phyloP scores from a whole-genome alignment of 1,140 invertebrate genomes.

The Trissolcus basalis region DNA sequence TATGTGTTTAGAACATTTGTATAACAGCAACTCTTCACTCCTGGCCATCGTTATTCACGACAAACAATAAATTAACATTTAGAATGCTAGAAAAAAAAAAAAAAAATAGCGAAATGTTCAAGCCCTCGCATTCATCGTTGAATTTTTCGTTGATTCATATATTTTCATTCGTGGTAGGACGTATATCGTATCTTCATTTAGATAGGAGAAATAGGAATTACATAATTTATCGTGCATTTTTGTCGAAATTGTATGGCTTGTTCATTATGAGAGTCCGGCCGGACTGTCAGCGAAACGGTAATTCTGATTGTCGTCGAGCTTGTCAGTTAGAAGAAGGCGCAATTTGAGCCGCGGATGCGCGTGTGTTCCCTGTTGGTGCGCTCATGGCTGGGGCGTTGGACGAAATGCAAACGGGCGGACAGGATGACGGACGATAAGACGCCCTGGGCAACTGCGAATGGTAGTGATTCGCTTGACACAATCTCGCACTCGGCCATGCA shows the following conservation, averaged over 20 bases:
- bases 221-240: constrained; percentile 45
- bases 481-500: constrained; percentile 68
- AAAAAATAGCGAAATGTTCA: too few species aligned
- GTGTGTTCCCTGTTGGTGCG: constrained; percentile 53
- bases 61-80: not conserved
- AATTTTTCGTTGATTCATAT: constrained; percentile 10
- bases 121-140: not conserved
- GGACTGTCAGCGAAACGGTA: constrained; percentile 41
- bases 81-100: not conserved
- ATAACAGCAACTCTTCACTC: not conserved
- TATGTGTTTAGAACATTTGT: not conserved
- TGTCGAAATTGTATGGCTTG: constrained; percentile 43
- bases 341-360: constrained; percentile 43
- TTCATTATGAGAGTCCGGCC: constrained; percentile 38
- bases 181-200: constrained; percentile 11
- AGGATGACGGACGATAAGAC: constrained; percentile 72
- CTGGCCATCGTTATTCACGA: not conserved
- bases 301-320: constrained; percentile 52
- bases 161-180: constrained; percentile 7
- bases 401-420: constrained; percentile 71
- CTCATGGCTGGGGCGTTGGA: constrained; percentile 52
- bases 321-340: constrained; percentile 42
- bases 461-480: constrained; percentile 71
- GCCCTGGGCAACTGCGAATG: constrained; percentile 66
- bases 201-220: constrained; percentile 27